Conservation (phyloP, 2,113 vertebrate genomes). For the Epinephelus cyanopodus region DNA sequence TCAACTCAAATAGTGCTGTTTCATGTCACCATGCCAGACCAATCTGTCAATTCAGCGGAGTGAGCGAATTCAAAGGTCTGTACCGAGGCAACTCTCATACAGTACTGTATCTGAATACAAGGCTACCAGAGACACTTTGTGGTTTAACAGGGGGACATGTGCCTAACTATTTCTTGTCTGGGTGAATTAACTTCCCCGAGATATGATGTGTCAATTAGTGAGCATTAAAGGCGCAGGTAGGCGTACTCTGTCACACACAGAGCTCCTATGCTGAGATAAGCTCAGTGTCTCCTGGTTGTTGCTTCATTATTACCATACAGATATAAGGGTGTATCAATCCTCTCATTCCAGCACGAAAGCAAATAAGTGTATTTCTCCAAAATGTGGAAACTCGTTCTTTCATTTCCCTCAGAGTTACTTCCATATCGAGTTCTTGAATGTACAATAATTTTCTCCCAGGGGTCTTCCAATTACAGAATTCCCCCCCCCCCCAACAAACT, state of each 20-base stretch:
- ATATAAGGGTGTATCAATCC: background rate
- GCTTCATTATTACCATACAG: background rate
- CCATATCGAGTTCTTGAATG: background rate
- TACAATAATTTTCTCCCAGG: background rate
- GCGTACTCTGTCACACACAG: background rate
- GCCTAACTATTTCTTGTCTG: background rate
- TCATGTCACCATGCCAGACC: no score
- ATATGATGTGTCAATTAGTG: background rate
- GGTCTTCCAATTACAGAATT: background rate
- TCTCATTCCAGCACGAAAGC: background rate
- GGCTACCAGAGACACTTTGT: background rate
- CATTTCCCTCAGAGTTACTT: background rate
- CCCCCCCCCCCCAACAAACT: background rate
- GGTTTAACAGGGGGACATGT: no score
- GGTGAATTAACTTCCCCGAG: background rate
- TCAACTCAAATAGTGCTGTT: no score
- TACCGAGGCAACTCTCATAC: no score
- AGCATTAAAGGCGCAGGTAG: background rate
- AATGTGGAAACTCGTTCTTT: background rate
- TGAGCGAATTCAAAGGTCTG: no score
- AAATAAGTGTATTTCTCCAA: background rate
- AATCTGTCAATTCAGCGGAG: no score
- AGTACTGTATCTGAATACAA: background rate
- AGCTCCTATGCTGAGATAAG: slow-evolving; percentile 10
- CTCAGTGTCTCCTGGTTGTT: background rate